phyloP scores from a whole-genome alignment of 2,797 vertebrate species.

The Lacerta viridis region DNA sequence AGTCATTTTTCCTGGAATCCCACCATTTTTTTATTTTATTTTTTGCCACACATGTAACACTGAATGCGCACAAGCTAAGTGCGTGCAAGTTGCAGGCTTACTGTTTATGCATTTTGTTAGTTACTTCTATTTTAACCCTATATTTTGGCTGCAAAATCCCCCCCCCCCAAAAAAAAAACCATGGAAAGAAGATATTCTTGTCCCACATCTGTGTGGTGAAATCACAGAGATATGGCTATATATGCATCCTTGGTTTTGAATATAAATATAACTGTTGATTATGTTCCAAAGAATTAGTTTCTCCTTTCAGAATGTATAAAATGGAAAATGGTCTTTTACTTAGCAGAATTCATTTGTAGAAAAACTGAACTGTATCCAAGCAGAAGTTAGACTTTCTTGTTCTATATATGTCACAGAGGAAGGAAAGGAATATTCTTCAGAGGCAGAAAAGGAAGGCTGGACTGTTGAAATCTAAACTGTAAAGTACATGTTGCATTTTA shows the following conservation, averaged over 20 bases:
- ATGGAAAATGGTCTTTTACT: neutral
- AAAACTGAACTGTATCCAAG: neutral
- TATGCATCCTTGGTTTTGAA: neutral
- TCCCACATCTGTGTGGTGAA: neutral
- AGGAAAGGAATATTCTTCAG: slow-evolving; percentile 22
- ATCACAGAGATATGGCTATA: neutral
- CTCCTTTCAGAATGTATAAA: neutral
- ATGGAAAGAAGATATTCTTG: neutral
- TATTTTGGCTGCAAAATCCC: neutral
- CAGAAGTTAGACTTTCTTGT: slow-evolving; percentile 38
- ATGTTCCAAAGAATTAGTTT: neutral
- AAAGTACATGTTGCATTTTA: slow-evolving; percentile 49
- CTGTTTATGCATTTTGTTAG: neutral
- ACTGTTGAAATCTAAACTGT: slow-evolving; percentile 56
- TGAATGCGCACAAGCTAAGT: too few species aligned
- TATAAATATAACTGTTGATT: neutral
- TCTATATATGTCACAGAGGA: neutral
- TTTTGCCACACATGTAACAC: too few species aligned
- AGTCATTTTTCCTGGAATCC: too few species aligned
- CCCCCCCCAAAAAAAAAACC: too few species aligned
- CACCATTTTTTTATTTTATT: too few species aligned
- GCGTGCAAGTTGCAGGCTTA: too few species aligned
- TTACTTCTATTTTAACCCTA: neutral
- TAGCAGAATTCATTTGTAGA: slow-evolving; percentile 6
- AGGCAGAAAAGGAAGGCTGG: slow-evolving; percentile 51